Evolutionary conservation across 2,888 invertebrate genomes (phyloP).

Genomic region (Fragum whitleyi): DNA sequence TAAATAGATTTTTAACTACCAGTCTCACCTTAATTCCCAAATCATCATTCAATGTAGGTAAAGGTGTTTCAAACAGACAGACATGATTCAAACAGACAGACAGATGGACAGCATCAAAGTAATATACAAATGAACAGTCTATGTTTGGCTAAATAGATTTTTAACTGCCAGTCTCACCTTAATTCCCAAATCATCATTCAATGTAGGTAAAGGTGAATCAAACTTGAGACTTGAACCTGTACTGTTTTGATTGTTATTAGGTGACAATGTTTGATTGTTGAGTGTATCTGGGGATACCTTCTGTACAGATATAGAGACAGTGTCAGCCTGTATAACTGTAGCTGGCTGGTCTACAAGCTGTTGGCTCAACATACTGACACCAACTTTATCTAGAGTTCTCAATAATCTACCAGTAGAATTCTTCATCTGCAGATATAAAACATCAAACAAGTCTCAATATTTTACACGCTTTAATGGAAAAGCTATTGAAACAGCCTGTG

Average conservation of each 20-base stretch:
- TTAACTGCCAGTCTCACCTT: too few relatives aligned
- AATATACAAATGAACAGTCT: too few relatives aligned
- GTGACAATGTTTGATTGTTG: not conserved
- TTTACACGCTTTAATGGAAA: too few relatives aligned
- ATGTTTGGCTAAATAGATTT: too few relatives aligned
- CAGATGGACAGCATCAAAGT: too few relatives aligned
- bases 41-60: too few relatives aligned
- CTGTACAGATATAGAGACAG: constrained; percentile 36
- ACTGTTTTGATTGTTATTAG: not conserved
- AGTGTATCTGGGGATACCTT: constrained; percentile 23
- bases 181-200: constrained; percentile 6
- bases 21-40: too few relatives aligned
- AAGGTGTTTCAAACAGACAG: too few relatives aligned
- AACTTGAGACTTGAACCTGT: not conserved
- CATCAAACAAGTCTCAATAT: not conserved
- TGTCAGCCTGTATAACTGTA: constrained; percentile 47
- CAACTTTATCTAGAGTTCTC: constrained; percentile 39
- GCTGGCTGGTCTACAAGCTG: constrained; percentile 35
- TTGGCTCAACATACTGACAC: constrained; percentile 33
- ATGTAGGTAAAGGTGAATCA: not conserved
- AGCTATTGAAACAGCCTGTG: too few relatives aligned
- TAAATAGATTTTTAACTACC: too few relatives aligned
- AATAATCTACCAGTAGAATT: constrained; percentile 40
- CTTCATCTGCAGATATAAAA: constrained; percentile 36
- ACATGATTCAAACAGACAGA: too few relatives aligned